phyloP scores from a whole-genome alignment of 2,797 vertebrate species.

The Sebastes melanostomus region DNA sequence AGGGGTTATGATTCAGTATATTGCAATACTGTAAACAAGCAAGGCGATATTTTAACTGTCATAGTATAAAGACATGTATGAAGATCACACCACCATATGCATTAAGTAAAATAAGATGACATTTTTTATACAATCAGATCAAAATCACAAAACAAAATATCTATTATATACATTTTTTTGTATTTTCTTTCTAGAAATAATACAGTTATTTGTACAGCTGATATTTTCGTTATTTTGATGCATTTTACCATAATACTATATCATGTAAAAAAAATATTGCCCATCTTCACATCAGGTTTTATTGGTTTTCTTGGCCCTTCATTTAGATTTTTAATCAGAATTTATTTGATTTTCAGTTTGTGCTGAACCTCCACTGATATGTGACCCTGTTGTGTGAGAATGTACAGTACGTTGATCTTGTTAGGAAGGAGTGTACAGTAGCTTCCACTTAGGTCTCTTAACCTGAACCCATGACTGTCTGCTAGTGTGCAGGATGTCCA shows the following conservation, averaged over 20 bases:
- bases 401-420: not conserved
- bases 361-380: not conserved
- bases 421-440: not conserved
- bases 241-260: not conserved
- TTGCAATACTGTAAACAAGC: too few relatives aligned
- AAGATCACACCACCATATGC: too few relatives aligned
- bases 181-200: too few relatives aligned
- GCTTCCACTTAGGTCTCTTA: not conserved
- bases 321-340: not conserved
- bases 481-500: not conserved
- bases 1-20: too few relatives aligned
- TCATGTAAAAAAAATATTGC: accelerated
- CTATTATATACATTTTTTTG: too few relatives aligned
- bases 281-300: not conserved
- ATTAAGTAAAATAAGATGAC: too few relatives aligned
- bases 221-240: not conserved
- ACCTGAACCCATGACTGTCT: not conserved
- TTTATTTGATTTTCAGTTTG: not conserved
- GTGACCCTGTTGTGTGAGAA: not conserved
- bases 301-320: not conserved
- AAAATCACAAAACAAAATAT: too few relatives aligned
- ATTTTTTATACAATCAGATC: too few relatives aligned
- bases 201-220: not conserved
- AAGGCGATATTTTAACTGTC: too few relatives aligned
- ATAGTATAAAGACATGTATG: too few relatives aligned